A percentile compares a stretch with the other conserved stretches of the same genome.
These are phyloP conservation scores for Cotesia glomerata DNA, from an alignment of 1,140 invertebrate species.

Conservation along the genomic window DNA sequence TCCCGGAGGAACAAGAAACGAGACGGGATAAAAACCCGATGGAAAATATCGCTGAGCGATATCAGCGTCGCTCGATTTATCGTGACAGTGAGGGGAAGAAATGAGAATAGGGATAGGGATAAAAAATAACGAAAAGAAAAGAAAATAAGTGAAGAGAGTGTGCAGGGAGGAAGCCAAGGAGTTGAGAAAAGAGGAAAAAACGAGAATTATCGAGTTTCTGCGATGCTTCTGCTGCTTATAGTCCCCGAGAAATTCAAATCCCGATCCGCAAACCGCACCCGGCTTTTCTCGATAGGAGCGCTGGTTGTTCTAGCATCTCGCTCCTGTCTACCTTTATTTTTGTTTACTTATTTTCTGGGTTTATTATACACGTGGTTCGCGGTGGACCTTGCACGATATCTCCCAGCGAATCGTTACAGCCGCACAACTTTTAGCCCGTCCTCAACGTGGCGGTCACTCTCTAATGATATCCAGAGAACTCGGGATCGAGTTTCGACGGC, in stretches of 20 bases:
- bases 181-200: neutral
- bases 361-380: neutral
- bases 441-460: neutral
- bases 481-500: slow-evolving; percentile 22
- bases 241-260: neutral
- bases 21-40: slow-evolving; percentile 10
- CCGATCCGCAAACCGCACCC: neutral
- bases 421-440: too few relatives aligned
- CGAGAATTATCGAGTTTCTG: slow-evolving; percentile 3
- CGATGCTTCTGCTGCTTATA: neutral
- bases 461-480: neutral
- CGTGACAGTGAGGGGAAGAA: neutral
- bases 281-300: neutral
- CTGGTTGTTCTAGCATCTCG: neutral
- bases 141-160: too few relatives aligned
- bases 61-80: slow-evolving; percentile 18
- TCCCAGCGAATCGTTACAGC: too few relatives aligned
- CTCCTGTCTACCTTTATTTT: neutral
- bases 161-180: too few relatives aligned
- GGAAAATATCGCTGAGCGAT: slow-evolving; percentile 14
- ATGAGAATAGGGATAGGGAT: too few relatives aligned
- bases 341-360: neutral
- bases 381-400: neutral
- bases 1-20: slow-evolving; percentile 14
- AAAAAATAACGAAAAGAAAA: neutral